Percentiles rank a stretch among this genome's conserved stretches.
These are phyloP conservation scores for Litocranius walleri DNA, from an alignment of 2,113 vertebrate genomes.

Conservation along the genomic window DNA sequence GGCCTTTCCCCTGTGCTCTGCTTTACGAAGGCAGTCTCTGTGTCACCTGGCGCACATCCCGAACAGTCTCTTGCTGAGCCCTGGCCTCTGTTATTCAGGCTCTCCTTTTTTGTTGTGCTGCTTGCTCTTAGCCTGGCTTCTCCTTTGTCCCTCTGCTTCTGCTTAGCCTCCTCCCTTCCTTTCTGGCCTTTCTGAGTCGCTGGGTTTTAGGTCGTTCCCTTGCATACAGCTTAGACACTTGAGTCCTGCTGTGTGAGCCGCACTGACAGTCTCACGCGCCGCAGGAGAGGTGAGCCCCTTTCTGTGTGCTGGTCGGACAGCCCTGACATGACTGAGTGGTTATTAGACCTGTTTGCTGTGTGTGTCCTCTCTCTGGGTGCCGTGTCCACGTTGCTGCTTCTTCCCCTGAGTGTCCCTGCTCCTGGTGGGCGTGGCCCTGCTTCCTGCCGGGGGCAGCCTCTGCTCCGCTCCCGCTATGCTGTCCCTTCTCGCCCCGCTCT, in stretches of 20 bases:
- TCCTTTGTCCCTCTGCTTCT: neutral
- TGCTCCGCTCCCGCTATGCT: neutral
- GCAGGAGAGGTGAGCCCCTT: neutral
- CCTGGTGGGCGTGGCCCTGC: neutral
- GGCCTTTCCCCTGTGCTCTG: neutral
- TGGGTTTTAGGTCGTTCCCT: neutral
- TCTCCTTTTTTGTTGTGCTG: neutral
- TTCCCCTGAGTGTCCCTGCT: neutral
- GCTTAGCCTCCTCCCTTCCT: neutral
- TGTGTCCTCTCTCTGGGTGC: neutral
- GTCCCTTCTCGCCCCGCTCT: neutral
- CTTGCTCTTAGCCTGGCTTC: neutral
- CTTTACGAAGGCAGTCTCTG: neutral
- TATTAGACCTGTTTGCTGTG: neutral
- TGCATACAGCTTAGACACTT: accelerated
- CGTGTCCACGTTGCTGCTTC: neutral
- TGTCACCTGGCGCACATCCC: neutral
- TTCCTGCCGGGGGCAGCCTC: neutral
- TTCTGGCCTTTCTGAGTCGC: neutral
- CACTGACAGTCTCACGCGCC: neutral
- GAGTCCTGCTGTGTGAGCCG: neutral
- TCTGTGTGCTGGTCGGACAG: accelerated
- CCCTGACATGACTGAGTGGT: neutral
- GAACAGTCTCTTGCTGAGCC: accelerated
- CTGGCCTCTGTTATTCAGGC: no score